Evolutionary conservation across 2,888 invertebrate species (phyloP).

Genomic region (Megastigmus dorsalis): DNA sequence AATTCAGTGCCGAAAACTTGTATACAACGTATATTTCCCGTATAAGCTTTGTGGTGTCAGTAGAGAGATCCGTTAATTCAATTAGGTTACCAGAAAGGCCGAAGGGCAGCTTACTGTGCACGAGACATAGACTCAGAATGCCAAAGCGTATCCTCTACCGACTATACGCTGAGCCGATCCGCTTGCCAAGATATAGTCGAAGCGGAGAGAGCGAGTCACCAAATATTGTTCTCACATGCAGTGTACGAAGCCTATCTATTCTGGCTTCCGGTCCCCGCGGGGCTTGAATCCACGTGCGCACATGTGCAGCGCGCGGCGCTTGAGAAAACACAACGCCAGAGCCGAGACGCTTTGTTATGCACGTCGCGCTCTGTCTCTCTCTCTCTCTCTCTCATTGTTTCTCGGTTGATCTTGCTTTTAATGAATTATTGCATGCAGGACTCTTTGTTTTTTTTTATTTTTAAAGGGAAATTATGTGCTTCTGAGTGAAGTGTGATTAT

Average conservation of each 20-base stretch:
- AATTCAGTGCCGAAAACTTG: too few species aligned
- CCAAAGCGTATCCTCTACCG: background rate
- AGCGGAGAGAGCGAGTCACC: conserved; percentile 23
- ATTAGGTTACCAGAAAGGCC: conserved; percentile 17
- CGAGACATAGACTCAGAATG: background rate
- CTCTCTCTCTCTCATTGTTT: too few species aligned
- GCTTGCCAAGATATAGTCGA: background rate
- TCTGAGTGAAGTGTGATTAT: too few species aligned
- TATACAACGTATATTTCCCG: too few species aligned
- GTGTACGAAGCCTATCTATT: too few species aligned
- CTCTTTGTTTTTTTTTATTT: too few species aligned
- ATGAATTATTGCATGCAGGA: too few species aligned
- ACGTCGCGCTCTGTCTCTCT: too few species aligned
- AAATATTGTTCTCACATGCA: conserved; percentile 6
- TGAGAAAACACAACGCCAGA: background rate
- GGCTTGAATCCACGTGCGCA: background rate
- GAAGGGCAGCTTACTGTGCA: background rate
- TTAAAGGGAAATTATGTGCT: too few species aligned
- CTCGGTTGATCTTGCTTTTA: background rate
- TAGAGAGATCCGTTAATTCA: conserved; percentile 23
- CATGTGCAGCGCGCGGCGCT: too few species aligned
- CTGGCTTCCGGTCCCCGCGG: conserved; percentile 26
- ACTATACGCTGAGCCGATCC: too few species aligned
- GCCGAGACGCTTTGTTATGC: conserved; percentile 9
- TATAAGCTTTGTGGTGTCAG: too few species aligned